Conservation (phyloP, 2,113 vertebrate genomes). For the Ailurus styani region DNA sequence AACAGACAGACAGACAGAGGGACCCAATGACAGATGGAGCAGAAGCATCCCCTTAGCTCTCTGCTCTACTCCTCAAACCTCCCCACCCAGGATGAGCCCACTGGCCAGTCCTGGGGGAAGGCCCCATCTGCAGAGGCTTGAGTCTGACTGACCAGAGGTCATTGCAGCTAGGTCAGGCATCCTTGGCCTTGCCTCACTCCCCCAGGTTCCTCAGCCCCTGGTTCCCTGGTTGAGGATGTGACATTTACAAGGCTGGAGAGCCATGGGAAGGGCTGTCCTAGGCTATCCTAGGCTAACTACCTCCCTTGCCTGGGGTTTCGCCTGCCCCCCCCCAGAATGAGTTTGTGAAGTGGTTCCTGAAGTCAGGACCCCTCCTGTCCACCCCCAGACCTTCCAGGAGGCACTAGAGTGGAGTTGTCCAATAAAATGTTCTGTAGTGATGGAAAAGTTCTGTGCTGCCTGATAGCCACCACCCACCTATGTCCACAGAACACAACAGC, state of each 20-base stretch:
- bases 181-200: background rate
- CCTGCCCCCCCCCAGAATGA: background rate
- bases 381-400: background rate
- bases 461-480: background rate
- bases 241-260: background rate
- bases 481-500: background rate
- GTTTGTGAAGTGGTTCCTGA: constrained; percentile 13
- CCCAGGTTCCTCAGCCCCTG: background rate
- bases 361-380: background rate
- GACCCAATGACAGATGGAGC: background rate
- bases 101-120: background rate
- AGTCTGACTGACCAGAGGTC: background rate
- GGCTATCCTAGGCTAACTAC: background rate
- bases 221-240: background rate
- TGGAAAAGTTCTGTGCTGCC: background rate
- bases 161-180: background rate
- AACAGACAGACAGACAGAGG: background rate
- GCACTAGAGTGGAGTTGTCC: background rate
- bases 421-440: background rate
- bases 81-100: background rate
- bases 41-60: background rate
- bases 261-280: background rate
- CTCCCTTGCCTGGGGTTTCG: background rate
- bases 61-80: background rate
- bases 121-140: background rate